These are phyloP conservation scores for Pteropus rufus DNA, from an alignment of 2,797 vertebrate species.

Conservation along the genomic window DNA sequence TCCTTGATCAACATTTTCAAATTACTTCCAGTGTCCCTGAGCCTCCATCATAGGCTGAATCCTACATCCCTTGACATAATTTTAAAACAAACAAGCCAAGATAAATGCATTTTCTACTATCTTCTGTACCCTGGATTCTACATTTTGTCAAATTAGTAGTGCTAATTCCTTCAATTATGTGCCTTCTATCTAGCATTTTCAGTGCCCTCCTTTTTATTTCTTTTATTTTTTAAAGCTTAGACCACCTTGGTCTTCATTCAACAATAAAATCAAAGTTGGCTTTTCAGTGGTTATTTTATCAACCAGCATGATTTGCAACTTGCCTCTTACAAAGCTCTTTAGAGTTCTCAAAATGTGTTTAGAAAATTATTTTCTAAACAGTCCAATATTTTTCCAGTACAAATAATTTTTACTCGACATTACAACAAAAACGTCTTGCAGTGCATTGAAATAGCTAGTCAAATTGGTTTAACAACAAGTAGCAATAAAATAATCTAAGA, in stretches of 20 bases:
- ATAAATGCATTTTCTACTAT: not conserved
- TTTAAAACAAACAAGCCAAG: not conserved
- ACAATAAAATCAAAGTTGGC: not conserved
- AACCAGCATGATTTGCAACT: not conserved
- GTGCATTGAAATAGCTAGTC: not conserved
- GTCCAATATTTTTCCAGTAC: not conserved
- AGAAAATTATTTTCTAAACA: not conserved
- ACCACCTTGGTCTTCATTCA: not conserved
- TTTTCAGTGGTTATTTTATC: not conserved
- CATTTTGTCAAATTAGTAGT: not conserved
- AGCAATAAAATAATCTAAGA: not conserved
- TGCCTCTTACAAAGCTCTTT: not conserved
- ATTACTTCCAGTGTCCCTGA: not conserved
- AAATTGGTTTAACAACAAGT: not conserved
- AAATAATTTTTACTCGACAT: not conserved
- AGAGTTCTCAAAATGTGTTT: not conserved
- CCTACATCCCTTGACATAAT: not conserved
- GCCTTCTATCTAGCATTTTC: not conserved
- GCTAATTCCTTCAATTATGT: not conserved
- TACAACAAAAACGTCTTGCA: not conserved
- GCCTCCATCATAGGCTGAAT: not conserved
- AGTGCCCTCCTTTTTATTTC: not conserved
- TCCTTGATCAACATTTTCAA: not conserved
- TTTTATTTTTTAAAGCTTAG: not conserved
- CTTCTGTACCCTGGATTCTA: not conserved